These are phyloP conservation scores for Spisula subtruncata DNA, from an alignment of 2,888 invertebrate genomes.

Conservation along the genomic window DNA sequence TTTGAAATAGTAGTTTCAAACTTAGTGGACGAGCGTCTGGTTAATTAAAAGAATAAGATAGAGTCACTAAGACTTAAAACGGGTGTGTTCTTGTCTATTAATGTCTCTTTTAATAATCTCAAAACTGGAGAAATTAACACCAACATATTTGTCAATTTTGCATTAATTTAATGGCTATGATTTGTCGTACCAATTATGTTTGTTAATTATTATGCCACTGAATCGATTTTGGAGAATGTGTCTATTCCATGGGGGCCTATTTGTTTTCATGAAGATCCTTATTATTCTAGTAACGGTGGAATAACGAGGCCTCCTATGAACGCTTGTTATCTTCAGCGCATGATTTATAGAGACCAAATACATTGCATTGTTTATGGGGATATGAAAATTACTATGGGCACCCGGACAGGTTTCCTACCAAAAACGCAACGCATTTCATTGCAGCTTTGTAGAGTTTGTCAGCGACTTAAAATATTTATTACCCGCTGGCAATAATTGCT, in stretches of 20 bases:
- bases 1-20: too few relatives aligned
- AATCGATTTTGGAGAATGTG: neutral
- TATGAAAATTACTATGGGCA: neutral
- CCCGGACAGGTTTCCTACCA: conserved; percentile 1
- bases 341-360: conserved; percentile 9
- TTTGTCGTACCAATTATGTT: neutral
- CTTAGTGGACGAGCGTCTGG: too few relatives aligned
- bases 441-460: neutral
- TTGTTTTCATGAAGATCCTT: conserved; percentile 11
- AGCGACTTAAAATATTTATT: neutral
- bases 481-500: neutral
- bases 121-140: too few relatives aligned
- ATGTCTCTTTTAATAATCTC: too few relatives aligned
- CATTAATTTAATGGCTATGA: neutral
- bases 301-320: conserved; percentile 12
- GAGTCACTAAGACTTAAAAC: too few relatives aligned
- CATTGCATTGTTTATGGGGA: conserved; percentile 14
- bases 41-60: too few relatives aligned
- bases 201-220: neutral
- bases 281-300: neutral
- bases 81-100: too few relatives aligned
- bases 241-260: neutral
- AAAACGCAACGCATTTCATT: neutral
- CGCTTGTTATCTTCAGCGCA: neutral
- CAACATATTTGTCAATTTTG: too few relatives aligned